Conservation (phyloP, 2,797 vertebrate genomes). For the Myioborus miniatus region DNA sequence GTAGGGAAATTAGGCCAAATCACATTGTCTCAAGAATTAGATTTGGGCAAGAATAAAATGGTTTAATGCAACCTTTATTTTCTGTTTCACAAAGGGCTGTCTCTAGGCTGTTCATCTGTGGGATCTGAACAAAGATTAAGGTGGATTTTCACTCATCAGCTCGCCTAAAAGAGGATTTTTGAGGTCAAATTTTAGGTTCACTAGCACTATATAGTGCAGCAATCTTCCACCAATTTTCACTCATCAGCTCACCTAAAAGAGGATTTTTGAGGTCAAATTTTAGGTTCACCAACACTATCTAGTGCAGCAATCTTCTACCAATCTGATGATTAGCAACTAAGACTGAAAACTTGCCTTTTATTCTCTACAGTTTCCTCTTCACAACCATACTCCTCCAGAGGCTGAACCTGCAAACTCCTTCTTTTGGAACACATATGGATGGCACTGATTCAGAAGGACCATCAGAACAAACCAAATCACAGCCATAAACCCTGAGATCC, state of each 20-base stretch:
- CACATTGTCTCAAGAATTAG: not conserved
- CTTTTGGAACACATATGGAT: not conserved
- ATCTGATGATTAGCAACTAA: not conserved
- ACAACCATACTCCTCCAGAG: not conserved
- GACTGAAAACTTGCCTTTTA: not conserved
- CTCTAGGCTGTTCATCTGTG: not conserved
- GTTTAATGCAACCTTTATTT: not conserved
- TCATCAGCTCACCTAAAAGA: not conserved
- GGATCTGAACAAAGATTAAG: not conserved
- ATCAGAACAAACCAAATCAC: not conserved
- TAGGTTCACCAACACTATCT: not conserved
- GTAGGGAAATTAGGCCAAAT: not conserved
- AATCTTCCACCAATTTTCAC: not conserved
- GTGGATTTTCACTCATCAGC: constrained; percentile 20
- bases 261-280: not conserved
- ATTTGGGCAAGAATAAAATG: not conserved
- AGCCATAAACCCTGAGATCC: not conserved
- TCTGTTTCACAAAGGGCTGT: not conserved
- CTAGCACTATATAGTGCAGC: not conserved
- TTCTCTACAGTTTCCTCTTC: not conserved
- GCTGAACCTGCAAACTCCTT: not conserved
- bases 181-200: not conserved
- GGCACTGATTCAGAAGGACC: not conserved
- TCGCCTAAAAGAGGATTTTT: not conserved
- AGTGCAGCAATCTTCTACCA: not conserved